phyloP scores from a whole-genome alignment of 2,888 invertebrate genomes.

The Scaptodrosophila latifasciaeformis region DNA sequence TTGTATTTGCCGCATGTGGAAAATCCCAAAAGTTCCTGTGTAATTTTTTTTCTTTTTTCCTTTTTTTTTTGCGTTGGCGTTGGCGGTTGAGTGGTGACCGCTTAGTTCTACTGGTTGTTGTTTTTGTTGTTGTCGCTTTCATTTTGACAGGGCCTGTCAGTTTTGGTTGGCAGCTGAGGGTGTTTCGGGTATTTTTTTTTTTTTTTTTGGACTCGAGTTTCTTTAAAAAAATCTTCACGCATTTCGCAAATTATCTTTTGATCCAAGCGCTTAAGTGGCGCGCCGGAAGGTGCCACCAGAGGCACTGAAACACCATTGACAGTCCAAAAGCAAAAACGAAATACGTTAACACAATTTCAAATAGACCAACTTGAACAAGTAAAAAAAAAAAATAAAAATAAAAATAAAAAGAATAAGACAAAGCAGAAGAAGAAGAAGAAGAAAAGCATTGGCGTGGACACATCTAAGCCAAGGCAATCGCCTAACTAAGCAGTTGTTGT shows the following conservation, averaged over 20 bases:
- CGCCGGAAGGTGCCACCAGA: conserved; percentile 31
- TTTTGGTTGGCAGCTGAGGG: conserved; percentile 20
- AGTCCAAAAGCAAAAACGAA: conserved; percentile 19
- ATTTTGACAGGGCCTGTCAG: conserved; percentile 62
- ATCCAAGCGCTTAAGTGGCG: conserved; percentile 67
- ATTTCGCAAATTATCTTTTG: conserved; percentile 73
- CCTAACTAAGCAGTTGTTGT: conserved; percentile 71
- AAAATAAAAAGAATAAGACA: too few relatives aligned
- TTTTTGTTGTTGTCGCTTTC: conserved; percentile 44
- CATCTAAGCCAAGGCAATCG: conserved; percentile 69
- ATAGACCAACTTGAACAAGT: not conserved
- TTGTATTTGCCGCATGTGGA: conserved; percentile 31
- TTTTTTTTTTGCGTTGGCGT: conserved; percentile 14
- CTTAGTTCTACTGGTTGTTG: conserved; percentile 21
- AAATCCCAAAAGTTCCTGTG: conserved; percentile 70
- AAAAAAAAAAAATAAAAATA: conserved; percentile 6
- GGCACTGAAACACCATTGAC: conserved; percentile 12
- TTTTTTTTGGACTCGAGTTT: too few relatives aligned
- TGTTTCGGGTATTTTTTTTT: conserved; percentile 15
- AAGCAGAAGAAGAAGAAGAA: too few relatives aligned
- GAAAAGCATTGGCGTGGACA: conserved; percentile 28
- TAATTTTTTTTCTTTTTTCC: conserved; percentile 51
- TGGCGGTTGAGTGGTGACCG: conserved; percentile 17
- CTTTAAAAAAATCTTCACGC: conserved; percentile 70
- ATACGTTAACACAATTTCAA: conserved; percentile 60